Evolutionary conservation across 2,113 vertebrate genomes (phyloP), one percentile per base, ranked within the genome.

Genomic region (Spermophilus dauricus): DNA sequence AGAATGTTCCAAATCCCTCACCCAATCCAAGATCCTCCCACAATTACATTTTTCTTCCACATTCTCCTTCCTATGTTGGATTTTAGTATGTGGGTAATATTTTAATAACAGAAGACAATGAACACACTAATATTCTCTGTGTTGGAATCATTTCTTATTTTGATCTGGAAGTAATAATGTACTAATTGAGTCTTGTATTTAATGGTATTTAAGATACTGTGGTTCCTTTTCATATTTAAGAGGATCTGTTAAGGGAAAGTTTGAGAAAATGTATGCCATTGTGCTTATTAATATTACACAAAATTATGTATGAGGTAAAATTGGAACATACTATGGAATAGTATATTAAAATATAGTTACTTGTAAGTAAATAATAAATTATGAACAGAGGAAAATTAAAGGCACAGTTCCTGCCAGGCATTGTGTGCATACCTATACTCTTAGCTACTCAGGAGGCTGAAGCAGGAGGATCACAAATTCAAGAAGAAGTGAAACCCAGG

Each of bases 301-400:
- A 45, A 45, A 81, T 72, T 67, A 8, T 58, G 56, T 87, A 2
- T 58, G 42, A 95, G 32, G 77, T 78, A 70, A 95, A 88, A 53
- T 58, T 81, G 48, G 56, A 96, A 89, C 26, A 83, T 63, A 86
- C 17, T 84, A 48, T 94, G 48, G 56, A 83, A 86, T 63, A 89
- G 51, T 63, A 61, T 16, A 14, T 88, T 61, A 85, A 39, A 70
- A 37, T 78, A 86, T 63, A 37, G 78, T 91, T 87, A 81, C 58
- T 69, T 91, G 9, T 75, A 92, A 51, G 12, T 87, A 92, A 91
- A 86, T 75, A 89, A 85, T 51, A 48, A 91, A 86, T 37, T 80
- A 39, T 32, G 18, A 97, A 83, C 9, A 61, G 37, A 87, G 42
- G 56, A 65, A 85, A 91, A 73, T 34, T 94, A 76, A 97, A 96